phyloP scores from a whole-genome alignment of 2,888 invertebrate species.

The Agriotes lineatus region DNA sequence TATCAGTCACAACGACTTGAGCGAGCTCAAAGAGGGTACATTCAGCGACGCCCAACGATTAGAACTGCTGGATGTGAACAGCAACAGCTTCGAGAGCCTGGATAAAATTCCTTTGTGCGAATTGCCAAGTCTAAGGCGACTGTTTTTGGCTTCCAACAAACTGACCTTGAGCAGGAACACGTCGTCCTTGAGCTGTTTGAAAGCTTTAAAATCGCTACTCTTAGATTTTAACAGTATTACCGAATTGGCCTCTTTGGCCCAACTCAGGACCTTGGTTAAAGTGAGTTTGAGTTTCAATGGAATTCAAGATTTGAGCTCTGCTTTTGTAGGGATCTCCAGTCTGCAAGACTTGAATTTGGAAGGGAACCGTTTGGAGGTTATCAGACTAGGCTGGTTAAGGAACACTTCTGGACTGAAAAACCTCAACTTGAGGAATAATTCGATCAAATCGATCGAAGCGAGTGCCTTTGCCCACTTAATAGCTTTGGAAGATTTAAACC shows the following conservation, averaged over 20 bases:
- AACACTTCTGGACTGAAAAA: conserved; percentile 30
- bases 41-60: conserved; percentile 67
- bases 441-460: conserved; percentile 8
- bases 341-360: conserved; percentile 41
- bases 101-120: conserved; percentile 23
- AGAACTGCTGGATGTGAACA: conserved; percentile 75
- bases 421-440: conserved; percentile 39
- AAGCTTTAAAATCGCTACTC: conserved; percentile 29
- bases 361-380: conserved; percentile 29
- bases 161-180: not conserved
- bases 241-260: not conserved
- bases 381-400: conserved; percentile 27
- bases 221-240: conserved; percentile 37
- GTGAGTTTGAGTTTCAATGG: conserved; percentile 41
- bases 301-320: conserved; percentile 35
- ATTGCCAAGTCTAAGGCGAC: not conserved
- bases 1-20: conserved; percentile 76
- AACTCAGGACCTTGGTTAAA: not conserved
- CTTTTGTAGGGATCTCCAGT: conserved; percentile 20
- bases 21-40: conserved; percentile 70
- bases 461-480: conserved; percentile 9
- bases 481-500: conserved; percentile 49
- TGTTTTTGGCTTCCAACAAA: conserved; percentile 5
- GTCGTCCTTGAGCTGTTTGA: conserved; percentile 27
- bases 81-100: conserved; percentile 74